Percentiles rank a stretch among this genome's conserved stretches.
Evolutionary conservation across 2,888 invertebrate species (phyloP).

Genomic region (Silvanus unidentatus): DNA sequence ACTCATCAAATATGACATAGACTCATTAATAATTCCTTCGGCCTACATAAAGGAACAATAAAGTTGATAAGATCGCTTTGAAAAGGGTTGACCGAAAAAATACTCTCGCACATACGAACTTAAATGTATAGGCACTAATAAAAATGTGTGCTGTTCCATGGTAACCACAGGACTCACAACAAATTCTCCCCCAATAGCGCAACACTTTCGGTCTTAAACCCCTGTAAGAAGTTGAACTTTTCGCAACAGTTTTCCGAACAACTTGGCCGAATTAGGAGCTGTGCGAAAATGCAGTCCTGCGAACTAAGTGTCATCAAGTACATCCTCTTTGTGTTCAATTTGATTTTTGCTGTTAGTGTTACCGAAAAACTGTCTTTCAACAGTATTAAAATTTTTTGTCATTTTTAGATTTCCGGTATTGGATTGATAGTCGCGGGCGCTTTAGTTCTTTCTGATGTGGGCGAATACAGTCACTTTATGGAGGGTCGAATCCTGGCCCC

Average conservation of each 20-base stretch:
- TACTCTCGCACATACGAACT: too few relatives aligned
- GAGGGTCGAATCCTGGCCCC: slow-evolving; percentile 74
- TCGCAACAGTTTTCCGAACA: too few relatives aligned
- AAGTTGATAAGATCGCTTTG: too few relatives aligned
- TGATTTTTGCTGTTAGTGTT: slow-evolving; percentile 72
- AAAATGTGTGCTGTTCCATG: not conserved
- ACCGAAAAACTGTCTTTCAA: too few relatives aligned
- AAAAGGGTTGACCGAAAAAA: too few relatives aligned
- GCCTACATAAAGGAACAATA: too few relatives aligned
- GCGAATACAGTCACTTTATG: slow-evolving; percentile 71
- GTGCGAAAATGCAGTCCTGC: slow-evolving; percentile 32
- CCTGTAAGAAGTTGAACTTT: too few relatives aligned
- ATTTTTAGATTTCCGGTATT: slow-evolving; percentile 51
- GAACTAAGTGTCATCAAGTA: slow-evolving; percentile 71
- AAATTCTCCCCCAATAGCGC: slow-evolving; percentile 1
- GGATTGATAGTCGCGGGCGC: slow-evolving; percentile 69
- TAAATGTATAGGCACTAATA: too few relatives aligned
- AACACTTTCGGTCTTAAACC: not conserved
- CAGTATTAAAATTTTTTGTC: not conserved
- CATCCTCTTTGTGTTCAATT: slow-evolving; percentile 66
- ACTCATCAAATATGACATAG: too few relatives aligned
- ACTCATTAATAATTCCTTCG: too few relatives aligned
- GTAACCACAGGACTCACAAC: not conserved
- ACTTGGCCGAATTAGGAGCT: too few relatives aligned
- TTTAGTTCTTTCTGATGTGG: slow-evolving; percentile 64